Evolutionary conservation across 2,797 vertebrate genomes (phyloP).

Genomic region (Urophycis tenuis): DNA sequence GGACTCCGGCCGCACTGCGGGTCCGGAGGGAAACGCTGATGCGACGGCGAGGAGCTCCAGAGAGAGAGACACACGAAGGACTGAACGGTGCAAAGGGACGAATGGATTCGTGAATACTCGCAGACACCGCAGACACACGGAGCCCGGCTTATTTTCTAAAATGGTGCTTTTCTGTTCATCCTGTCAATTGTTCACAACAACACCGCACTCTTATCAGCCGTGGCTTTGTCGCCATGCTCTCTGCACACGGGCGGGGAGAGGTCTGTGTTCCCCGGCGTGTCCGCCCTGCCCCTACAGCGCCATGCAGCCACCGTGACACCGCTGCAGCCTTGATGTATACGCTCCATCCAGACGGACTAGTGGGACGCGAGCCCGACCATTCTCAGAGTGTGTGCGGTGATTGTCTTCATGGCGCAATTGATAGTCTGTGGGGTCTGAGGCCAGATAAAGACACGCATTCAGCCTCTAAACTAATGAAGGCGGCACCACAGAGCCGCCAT

Average conservation of each 20-base stretch:
- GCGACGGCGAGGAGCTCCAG: constrained; percentile 41
- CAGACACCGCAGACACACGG: constrained; percentile 10
- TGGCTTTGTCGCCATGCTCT: neutral
- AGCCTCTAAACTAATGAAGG: constrained; percentile 60
- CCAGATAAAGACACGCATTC: constrained; percentile 65
- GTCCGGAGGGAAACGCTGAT: constrained; percentile 54
- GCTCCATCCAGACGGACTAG: constrained; percentile 37
- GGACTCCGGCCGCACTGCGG: constrained; percentile 44
- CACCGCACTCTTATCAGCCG: too few species aligned
- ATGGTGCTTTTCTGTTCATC: neutral
- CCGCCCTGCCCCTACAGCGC: too few species aligned
- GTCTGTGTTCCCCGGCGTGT: neutral
- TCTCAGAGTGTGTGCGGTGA: constrained; percentile 57
- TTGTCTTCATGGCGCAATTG: constrained; percentile 65
- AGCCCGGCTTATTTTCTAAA: neutral
- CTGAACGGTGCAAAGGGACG: constrained; percentile 32
- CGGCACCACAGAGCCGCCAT: constrained; percentile 60
- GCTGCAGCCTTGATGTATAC: neutral
- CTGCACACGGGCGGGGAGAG: neutral
- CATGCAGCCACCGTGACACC: neutral
- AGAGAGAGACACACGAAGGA: constrained; percentile 37
- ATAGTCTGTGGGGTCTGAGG: constrained; percentile 60
- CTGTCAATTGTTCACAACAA: neutral
- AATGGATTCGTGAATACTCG: constrained; percentile 6
- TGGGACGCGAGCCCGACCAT: constrained; percentile 51